Conservation (phyloP, 2,113 vertebrate species). For the zebrafish (Danio rerio) region GRCz12tu NC_133189.1:10892501-10893000, state of each 20-base stretch:
- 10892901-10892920: no score
- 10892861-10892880: no score
- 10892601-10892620: constrained; percentile 95
- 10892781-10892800: no score
- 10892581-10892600: constrained; percentile 98
- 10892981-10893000: no score
- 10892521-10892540: constrained; percentile 91
- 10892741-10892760: background rate
- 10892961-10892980: no score
- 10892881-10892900: no score
- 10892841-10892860: no score
- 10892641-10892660: constrained; percentile 98
- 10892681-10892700: constrained; percentile 80
- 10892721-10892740: background rate
- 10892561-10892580: constrained; percentile 94
- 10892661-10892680: constrained; percentile 95
- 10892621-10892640: constrained; percentile 96
- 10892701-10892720: constrained; percentile 25
- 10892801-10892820: no score
- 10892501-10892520: constrained; percentile 92
- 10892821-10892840: no score
- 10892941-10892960: no score
- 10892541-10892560: constrained; percentile 94
- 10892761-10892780: no score
- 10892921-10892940: no score